Evolutionary conservation across 2,797 vertebrate species (phyloP).

Genomic region (Tapirus indicus): DNA sequence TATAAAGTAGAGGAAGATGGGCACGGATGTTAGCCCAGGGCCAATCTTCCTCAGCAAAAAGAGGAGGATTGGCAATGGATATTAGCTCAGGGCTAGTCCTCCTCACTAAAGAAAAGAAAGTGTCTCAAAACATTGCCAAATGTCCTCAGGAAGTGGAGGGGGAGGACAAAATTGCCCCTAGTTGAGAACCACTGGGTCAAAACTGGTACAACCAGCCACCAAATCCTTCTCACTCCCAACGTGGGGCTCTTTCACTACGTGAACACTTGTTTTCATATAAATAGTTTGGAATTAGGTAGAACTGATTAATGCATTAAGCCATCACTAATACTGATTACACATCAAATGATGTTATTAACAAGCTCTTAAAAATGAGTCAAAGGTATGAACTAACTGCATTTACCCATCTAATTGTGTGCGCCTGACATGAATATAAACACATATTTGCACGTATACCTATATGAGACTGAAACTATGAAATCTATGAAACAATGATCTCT

Average conservation of each 20-base stretch:
- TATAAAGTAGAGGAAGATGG: too few relatives aligned
- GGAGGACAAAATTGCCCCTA: neutral
- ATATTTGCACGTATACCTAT: neutral
- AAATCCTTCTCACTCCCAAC: neutral
- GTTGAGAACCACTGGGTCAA: neutral
- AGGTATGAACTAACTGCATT: neutral
- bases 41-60: too few relatives aligned
- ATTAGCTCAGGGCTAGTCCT: too few relatives aligned
- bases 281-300: neutral
- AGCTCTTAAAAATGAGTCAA: constrained; percentile 25
- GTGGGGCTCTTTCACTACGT: neutral
- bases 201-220: neutral
- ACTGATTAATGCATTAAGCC: neutral
- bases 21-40: too few relatives aligned
- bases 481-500: neutral
- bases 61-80: too few relatives aligned
- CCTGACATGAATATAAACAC: neutral
- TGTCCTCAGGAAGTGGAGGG: neutral
- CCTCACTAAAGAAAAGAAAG: too few relatives aligned
- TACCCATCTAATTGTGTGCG: neutral
- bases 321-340: neutral
- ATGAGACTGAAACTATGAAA: neutral
- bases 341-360: constrained; percentile 33
- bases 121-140: neutral
- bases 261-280: constrained; percentile 8